Base-by-base conservation (phyloP, 2,888 invertebrate species). In the Netelia melanura region DNA sequence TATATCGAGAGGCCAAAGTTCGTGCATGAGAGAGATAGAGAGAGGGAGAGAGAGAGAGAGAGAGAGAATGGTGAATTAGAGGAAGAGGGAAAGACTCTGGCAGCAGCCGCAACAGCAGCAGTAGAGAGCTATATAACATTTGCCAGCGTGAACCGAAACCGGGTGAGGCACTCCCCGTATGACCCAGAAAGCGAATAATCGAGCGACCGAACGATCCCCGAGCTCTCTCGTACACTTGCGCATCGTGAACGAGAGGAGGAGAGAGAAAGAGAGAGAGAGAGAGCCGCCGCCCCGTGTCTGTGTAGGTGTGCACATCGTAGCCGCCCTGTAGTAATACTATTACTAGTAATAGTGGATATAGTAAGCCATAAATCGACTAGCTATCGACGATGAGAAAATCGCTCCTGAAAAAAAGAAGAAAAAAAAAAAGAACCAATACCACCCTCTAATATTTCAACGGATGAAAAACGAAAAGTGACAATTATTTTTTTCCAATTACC, bases 151-250 rank as follows among this genome's bases (percentile, higher is more conserved):
- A 85, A 85, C 85, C 81, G 54, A 85, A 85, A 85, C 85, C 83
- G 85, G 85, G 85, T 85, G 85, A 85, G 85, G 85, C 85, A 82
- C 85, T 85, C 85, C 85, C 85, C 85, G 82, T 80, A 85, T 85
- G 85, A 85, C 85, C 85, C 85, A 85, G 85, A 85, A 85, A 85
- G 82, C 85, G 85, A 82, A 85, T 85, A 85, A 85, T 85, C 85
- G 85, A 85, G 85, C 85, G 85, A 85, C 82, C 85, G 85, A 85
- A 62, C 85, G 82, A 85, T 85, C 76, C 80, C 81, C 79, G 79
- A 72, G 82, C 65, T 23, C 43, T 38, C 65, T 38, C 43, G 64
- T 72, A 65, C 79, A 82, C 82, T 85, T 82, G 85, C 85, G 85
- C 85, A 85, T 82, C 71, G 70, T 65, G 84, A 65, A 70, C 75